Conservation (phyloP, 2,888 invertebrate species). For the Pachydiplax longipennis region DNA sequence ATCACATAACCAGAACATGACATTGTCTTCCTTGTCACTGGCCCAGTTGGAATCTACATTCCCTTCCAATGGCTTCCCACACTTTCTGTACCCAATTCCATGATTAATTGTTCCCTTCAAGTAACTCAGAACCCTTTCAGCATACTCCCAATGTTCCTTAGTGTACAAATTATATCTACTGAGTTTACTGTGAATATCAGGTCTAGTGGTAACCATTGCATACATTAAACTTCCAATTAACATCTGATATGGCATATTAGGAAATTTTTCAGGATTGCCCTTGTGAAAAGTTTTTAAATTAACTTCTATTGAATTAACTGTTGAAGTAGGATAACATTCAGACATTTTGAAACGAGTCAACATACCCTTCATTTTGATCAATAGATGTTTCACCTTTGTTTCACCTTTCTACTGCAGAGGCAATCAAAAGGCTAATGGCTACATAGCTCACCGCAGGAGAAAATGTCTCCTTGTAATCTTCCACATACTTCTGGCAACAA, state of each 20-base stretch:
- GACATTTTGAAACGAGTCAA: not conserved
- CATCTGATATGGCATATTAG: not conserved
- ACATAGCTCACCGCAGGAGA: no score
- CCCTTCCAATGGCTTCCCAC: no score
- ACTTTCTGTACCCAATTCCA: no score
- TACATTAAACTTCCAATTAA: slow-evolving; percentile 19
- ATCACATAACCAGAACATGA: no score
- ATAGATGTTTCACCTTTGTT: no score
- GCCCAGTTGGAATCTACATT: no score
- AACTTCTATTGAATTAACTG: not conserved
- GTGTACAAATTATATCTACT: not conserved
- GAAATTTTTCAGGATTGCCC: not conserved
- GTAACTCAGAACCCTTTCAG: not conserved
- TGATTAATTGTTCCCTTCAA: not conserved
- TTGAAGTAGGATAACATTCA: not conserved
- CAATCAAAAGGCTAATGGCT: no score
- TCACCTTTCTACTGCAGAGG: no score
- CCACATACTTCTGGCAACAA: no score
- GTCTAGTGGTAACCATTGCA: not conserved
- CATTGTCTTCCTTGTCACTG: no score
- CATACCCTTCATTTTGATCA: no score
- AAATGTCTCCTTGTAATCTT: not conserved
- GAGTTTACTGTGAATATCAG: no score
- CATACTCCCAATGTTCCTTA: not conserved
- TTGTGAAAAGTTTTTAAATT: not conserved